Base-by-base conservation (phyloP, 1,140 invertebrate species). In the Ectropis grisescens region DNA sequence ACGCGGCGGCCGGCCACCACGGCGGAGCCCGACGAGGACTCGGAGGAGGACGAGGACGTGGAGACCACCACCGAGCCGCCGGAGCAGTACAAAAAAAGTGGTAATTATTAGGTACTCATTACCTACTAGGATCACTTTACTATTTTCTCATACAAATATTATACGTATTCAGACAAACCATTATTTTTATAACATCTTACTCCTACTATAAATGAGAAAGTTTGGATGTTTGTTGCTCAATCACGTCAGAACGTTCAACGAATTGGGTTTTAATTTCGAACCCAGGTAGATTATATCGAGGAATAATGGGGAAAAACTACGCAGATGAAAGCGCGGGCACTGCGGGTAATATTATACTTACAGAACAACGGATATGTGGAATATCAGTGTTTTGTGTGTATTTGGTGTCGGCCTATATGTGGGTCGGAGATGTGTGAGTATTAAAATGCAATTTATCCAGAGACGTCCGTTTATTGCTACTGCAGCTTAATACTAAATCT, bases 41-140 rank as follows among this genome's bases (percentile, higher is more conserved):
- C 64, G 3, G 54, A 68, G 27, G 55, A 69, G 60, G 37, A 70
- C 40, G 51, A 84, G 25, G 69, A 79, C 48, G 29, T 70, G 44
- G 4, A 74, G 8, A 5, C 71, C 27, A 81, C 66, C 4, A 80
- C 69, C 15, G 71, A 72, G 24, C 56, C 67, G 10, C 70, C 69
- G 13, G 37, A 71, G 75, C 61, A 65, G 66, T 69, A 82, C 59
- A 82, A 80, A 80, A 75, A 82, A 68, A 83, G 80, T 81, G 80
- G 80, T 83, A 83, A 83, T 83, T 75, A 71, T 76, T 79, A 82
- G 80, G 76, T 82, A 82, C 65, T 68, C 59, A 57, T 58, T 69
- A 57, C 40, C 43, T 67, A 55, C 56, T 60, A 67, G 59, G 59
- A 45, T 48, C 32, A 42, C 15, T 22, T 24, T 39, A 39, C 13